These are phyloP conservation scores for Diachrysia chrysitis DNA, from an alignment of 2,888 invertebrate genomes.

Conservation along the genomic window DNA sequence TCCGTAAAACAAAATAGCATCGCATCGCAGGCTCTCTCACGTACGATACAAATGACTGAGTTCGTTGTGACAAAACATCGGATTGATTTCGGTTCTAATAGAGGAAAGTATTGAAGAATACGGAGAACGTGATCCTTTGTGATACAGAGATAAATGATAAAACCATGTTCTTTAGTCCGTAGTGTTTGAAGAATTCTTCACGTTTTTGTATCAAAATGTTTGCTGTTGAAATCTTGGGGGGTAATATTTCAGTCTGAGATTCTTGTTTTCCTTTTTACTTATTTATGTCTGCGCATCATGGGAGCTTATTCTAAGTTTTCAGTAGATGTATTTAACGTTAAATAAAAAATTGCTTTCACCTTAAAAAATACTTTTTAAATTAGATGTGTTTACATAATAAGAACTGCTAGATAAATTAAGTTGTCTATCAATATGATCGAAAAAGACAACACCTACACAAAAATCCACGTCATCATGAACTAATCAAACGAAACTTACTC, in stretches of 20 bases:
- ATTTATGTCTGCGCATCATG: neutral
- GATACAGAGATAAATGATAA: slow-evolving; percentile 25
- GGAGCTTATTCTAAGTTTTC: too few species aligned
- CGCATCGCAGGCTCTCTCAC: slow-evolving; percentile 17
- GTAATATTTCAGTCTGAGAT: neutral
- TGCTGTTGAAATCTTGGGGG: neutral
- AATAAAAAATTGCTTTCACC: too few species aligned
- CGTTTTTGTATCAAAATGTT: neutral
- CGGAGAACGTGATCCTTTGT: neutral
- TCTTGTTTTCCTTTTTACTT: neutral
- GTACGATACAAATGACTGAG: slow-evolving; percentile 35
- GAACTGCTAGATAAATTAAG: too few species aligned
- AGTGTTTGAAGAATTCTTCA: neutral
- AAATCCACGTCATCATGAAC: too few species aligned
- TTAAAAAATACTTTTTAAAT: too few species aligned
- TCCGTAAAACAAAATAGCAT: neutral
- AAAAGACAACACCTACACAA: too few species aligned
- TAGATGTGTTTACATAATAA: too few species aligned
- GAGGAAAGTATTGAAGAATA: slow-evolving; percentile 4
- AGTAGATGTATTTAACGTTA: too few species aligned
- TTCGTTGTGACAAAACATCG: slow-evolving; percentile 8
- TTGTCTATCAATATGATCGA: too few species aligned
- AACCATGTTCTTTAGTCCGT: neutral
- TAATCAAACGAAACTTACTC: neutral
- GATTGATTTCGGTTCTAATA: slow-evolving; percentile 38